Base-by-base conservation (phyloP, 2,888 invertebrate genomes). In the Carpatolechia fugitivella region DNA sequence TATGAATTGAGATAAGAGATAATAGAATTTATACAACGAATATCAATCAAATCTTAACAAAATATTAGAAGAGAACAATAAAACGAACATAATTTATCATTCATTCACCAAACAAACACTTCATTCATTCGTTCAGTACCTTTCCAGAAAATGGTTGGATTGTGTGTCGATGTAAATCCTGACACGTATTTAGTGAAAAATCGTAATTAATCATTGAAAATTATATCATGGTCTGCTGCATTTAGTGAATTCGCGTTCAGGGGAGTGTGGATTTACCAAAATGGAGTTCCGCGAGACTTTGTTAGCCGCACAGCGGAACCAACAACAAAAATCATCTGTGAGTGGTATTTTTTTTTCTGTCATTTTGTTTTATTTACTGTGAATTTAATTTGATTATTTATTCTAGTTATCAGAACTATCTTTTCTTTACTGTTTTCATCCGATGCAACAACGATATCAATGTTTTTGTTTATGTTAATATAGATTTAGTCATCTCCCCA, bases 291-390 rank as follows among this genome's bases (percentile, higher is more conserved):
- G 89, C 7, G 89, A 90, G 65, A 90, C 90, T 14, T 74, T 90
- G 60, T 71, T 90, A 60, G 90, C 89, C 70, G 90, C 90, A 58
- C 90, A 90, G 71, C 75, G 86, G 70, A 90, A 90, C 80, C 89
- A 90, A 87, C 89, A 90, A 86, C 85, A 88, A 76, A 88, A 90
- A 74, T 86, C 90, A 80, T 87, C 88, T 82, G 89, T 88, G 76
- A 88, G 87, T 85, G 24, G 6, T 47, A 44, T 38, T 38, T n/a
- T 38, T 49, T 49, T 47, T 31, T 49, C 35, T 35, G n/a, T 49
- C 24, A n/a, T 10, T n/a, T 13, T 20, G n/a, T 20, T 49, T 70
- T 69, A 65, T 48, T 48, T 63, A 62, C 55, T 69, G 69, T 66
- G 54, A 54, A 54, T 63, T 65, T 56, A 62, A 61, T 55, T 68